phyloP scores from a whole-genome alignment of 1,140 invertebrate genomes.

The Drosophila mojavensis region DNA sequence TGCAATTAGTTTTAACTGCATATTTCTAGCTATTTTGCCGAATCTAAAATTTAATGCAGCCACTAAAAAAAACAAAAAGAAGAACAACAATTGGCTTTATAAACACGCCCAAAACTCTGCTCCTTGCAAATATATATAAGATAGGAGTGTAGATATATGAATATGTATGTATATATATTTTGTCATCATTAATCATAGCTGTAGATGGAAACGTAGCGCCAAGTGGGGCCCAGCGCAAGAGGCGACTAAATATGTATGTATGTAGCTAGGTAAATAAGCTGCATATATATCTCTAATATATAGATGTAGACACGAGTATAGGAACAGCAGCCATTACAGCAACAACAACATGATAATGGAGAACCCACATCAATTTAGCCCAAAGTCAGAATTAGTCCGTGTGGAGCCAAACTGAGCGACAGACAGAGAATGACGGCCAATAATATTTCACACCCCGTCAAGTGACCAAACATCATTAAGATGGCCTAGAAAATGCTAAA shows the following conservation, averaged over 20 bases:
- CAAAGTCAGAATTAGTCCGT: conserved; percentile 15
- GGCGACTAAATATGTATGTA: no score
- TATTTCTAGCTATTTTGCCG: neutral
- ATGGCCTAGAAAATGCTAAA: conserved; percentile 26
- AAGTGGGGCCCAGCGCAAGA: conserved; percentile 31
- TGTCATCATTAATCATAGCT: conserved; percentile 46
- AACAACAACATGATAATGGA: conserved; percentile 11
- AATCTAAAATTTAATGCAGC: neutral
- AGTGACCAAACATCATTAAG: conserved; percentile 59
- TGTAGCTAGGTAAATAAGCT: conserved; percentile 4
- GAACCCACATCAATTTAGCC: conserved; percentile 56
- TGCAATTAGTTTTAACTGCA: neutral
- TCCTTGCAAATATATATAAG: neutral
- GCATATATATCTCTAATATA: no score
- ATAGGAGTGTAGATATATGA: neutral
- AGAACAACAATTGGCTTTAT: no score
- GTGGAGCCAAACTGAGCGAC: neutral
- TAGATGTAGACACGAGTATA: conserved; percentile 7
- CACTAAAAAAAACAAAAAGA: neutral
- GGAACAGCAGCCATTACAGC: neutral
- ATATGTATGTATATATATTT: neutral
- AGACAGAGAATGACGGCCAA: conserved; percentile 35
- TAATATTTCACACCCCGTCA: conserved; percentile 57
- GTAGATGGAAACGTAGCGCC: neutral
- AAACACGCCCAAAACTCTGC: conserved; percentile 2